These are phyloP conservation scores for Dasypogon diadema DNA, from an alignment of 2,888 invertebrate genomes.

Conservation along the genomic window DNA sequence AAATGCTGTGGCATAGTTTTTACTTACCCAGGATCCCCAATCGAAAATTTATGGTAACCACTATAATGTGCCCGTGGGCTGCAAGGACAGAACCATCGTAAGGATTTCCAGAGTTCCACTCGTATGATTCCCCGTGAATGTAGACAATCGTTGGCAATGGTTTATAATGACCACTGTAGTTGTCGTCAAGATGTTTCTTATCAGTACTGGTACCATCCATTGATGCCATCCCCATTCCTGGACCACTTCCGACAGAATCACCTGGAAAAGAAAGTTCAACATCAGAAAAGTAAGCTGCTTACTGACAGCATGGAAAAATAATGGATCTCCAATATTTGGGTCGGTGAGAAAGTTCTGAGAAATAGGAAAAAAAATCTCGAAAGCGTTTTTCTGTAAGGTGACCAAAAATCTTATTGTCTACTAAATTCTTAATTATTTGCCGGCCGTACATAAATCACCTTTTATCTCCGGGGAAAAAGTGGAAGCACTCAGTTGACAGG, in stretches of 20 bases:
- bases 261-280: slow-evolving; percentile 48
- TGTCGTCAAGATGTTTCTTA: slow-evolving; percentile 19
- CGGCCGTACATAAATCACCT: slow-evolving; percentile 12
- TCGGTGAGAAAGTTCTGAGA: too few species aligned
- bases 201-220: slow-evolving; percentile 1
- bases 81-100: slow-evolving; percentile 97
- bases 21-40: slow-evolving; percentile 86
- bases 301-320: slow-evolving; percentile 28
- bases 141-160: slow-evolving; percentile 87
- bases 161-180: slow-evolving; percentile 53
- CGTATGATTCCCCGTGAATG: slow-evolving; percentile 95
- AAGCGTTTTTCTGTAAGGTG: too few species aligned
- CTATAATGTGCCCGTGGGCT: slow-evolving; percentile 89
- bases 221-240: slow-evolving; percentile 35
- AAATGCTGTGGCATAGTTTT: too few species aligned
- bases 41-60: slow-evolving; percentile 92
- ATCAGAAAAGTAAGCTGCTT: slow-evolving; percentile 29
- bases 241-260: slow-evolving; percentile 40
- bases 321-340: background rate
- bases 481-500: background rate
- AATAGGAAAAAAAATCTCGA: background rate
- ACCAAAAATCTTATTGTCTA: background rate
- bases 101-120: slow-evolving; percentile 97
- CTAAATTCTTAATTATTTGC: slow-evolving; percentile 28
- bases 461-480: slow-evolving; percentile 9